These are phyloP conservation scores for Cydia splendana DNA, from an alignment of 1,140 invertebrate genomes.

Conservation along the genomic window DNA sequence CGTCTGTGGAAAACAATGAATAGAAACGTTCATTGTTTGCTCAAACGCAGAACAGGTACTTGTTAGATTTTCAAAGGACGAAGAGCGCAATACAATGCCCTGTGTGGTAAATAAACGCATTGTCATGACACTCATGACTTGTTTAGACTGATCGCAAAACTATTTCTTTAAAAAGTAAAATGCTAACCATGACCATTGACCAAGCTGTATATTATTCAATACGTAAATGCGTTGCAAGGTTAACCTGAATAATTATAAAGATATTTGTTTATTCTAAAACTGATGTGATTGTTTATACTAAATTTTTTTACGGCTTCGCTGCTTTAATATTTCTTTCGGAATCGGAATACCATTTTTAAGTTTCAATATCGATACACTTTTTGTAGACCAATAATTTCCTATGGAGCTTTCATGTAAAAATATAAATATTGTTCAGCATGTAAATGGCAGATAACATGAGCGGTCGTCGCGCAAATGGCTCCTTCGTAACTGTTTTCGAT, in stretches of 20 bases:
- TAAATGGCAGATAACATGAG: conserved; percentile 1
- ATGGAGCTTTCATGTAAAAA: neutral
- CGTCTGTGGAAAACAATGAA: conserved; percentile 21
- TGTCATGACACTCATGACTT: conserved; percentile 6
- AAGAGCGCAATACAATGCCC: conserved; percentile 1
- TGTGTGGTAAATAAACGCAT: conserved; percentile 1
- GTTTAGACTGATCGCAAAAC: neutral
- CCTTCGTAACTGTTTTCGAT: conserved; percentile 11
- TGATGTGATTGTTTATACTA: too few relatives aligned
- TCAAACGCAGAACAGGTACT: conserved; percentile 20
- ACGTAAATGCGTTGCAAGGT: neutral
- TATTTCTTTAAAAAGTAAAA: neutral
- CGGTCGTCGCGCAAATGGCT: conserved; percentile 2
- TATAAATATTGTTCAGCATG: neutral
- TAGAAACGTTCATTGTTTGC: conserved; percentile 19
- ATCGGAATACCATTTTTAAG: too few relatives aligned
- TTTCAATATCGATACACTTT: neutral
- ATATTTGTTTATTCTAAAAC: too few relatives aligned
- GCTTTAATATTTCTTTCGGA: too few relatives aligned
- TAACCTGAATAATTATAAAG: neutral
- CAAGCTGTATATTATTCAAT: neutral
- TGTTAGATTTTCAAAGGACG: conserved; percentile 11
- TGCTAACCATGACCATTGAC: neutral
- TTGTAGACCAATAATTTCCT: too few relatives aligned
- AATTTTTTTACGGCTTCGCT: too few relatives aligned